Conservation (phyloP, 2,888 invertebrate species). For the Brachyopa scutellaris region DNA sequence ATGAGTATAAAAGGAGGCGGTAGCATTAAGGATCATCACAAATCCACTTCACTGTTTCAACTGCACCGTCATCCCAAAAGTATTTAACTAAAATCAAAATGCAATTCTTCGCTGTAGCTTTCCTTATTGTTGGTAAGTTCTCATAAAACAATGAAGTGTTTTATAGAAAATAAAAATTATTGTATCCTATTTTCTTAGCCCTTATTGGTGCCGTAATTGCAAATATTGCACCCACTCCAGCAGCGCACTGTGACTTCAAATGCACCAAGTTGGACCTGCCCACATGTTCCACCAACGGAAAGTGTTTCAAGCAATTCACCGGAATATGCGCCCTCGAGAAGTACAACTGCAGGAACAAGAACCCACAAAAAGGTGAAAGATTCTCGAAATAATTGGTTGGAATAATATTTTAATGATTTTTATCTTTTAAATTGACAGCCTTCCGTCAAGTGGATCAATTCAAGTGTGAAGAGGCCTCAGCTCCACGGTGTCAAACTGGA, state of each 20-base stretch:
- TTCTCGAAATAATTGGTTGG: too few species aligned
- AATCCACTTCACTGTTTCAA: not conserved
- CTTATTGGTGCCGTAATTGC: constrained; percentile 11
- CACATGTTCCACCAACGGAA: constrained; percentile 77
- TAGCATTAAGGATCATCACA: not conserved
- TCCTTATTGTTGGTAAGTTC: constrained; percentile 33
- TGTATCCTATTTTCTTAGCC: constrained; percentile 20
- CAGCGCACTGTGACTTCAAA: constrained; percentile 73
- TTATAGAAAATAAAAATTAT: too few species aligned
- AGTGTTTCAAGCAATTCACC: constrained; percentile 75
- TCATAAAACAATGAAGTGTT: too few species aligned
- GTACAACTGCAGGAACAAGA: constrained; percentile 77
- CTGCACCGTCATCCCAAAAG: not conserved
- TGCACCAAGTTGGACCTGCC: constrained; percentile 74
- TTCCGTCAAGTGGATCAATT: constrained; percentile 24
- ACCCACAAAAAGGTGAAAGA: constrained; percentile 73
- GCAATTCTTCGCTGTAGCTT: constrained; percentile 29
- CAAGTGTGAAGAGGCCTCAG: constrained; percentile 12
- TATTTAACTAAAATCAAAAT: constrained; percentile 28
- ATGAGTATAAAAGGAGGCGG: constrained; percentile 2
- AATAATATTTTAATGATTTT: too few species aligned
- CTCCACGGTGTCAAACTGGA: constrained; percentile 19
- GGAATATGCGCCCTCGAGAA: constrained; percentile 75
- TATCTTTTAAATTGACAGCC: not conserved
- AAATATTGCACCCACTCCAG: constrained; percentile 13